Evolutionary conservation across 2,888 invertebrate species (phyloP), one percentile per base, ranked within the genome.

Genomic region (Prosopocoilus inquinatus): DNA sequence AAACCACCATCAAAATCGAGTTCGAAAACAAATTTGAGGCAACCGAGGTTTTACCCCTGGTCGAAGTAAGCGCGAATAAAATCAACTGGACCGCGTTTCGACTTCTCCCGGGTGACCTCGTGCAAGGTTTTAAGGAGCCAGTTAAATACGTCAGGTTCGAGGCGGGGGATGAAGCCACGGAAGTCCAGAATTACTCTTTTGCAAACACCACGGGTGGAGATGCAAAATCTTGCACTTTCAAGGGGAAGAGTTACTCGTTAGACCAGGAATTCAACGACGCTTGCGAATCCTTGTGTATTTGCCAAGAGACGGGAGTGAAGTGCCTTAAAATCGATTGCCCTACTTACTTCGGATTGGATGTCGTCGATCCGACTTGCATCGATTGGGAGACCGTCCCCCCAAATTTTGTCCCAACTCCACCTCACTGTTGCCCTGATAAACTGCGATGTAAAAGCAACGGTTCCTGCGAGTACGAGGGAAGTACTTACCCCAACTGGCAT

Each of bases 351-450:
- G 93, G 91, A 0, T 78, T 92, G n/a, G 93, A 94, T 70, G 85
- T 92, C 5, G 76, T 93, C 44, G 90, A 93, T 68, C 89, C 92
- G 1, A 85, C 88, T 57, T 95, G 94, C 70, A 80, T 94, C 7
- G 85, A 88, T 62, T 94, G 94, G 94, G 92, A 92, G 57, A 88
- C 90, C 0, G 87, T 86, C 15, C 91, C 91, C 0, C 82, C 86
- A 0, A 79, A 86, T 68, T 88, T 88, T 61, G 79, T 80, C 1
- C 85, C 91, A 0, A 80, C 81, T 36, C 85, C 90, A 0, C 93
- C 93, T 0, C 84, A 87, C 65, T 94, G 93, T 73, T 94, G 93
- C 69, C 91, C 92, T 0, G 82, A 91, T 63, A 82, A 88, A 58
- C 85, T 93, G 57, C 81, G 83, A 34, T 94, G 93, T 64, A 81